phyloP scores from a whole-genome alignment of 2,888 invertebrate species.

The Polyommatus iphigenia region DNA sequence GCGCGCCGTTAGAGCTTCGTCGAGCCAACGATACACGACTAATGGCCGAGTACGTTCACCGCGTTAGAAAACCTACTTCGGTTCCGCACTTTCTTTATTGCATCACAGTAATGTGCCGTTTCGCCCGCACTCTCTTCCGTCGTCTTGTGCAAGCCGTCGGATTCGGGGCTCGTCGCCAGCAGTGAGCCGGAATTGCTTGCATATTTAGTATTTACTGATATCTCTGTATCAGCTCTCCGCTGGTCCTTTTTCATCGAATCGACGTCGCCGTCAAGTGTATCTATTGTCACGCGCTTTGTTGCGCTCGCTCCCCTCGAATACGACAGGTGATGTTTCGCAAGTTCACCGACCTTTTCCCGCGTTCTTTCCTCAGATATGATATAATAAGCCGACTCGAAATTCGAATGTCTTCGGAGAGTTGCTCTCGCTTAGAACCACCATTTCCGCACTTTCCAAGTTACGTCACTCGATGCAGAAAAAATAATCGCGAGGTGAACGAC shows the following conservation, averaged over 20 bases:
- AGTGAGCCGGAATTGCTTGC: slow-evolving; percentile 53
- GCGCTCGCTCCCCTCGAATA: slow-evolving; percentile 59
- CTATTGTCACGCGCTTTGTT: slow-evolving; percentile 60
- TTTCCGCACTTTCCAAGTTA: slow-evolving; percentile 78
- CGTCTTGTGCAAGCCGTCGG: slow-evolving; percentile 67
- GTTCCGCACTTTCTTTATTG: slow-evolving; percentile 80
- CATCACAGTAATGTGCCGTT: slow-evolving; percentile 72
- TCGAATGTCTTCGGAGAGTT: slow-evolving; percentile 52
- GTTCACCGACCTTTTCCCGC: slow-evolving; percentile 70
- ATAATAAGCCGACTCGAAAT: slow-evolving; percentile 59
- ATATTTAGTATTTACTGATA: slow-evolving; percentile 42
- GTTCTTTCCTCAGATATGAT: slow-evolving; percentile 65
- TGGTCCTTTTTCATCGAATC: background rate
- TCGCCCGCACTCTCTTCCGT: slow-evolving; percentile 74
- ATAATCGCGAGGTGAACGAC: slow-evolving; percentile 66
- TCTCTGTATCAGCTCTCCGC: slow-evolving; percentile 35
- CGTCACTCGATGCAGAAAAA: slow-evolving; percentile 66
- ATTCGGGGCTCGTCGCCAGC: slow-evolving; percentile 56
- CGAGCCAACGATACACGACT: slow-evolving; percentile 69
- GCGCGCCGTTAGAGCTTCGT: slow-evolving; percentile 47
- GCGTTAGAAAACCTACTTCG: slow-evolving; percentile 76
- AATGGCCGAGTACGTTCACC: slow-evolving; percentile 76
- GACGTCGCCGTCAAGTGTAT: slow-evolving; percentile 42
- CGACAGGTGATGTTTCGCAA: slow-evolving; percentile 75
- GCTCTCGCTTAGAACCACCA: slow-evolving; percentile 63